Conservation (phyloP, 2,797 vertebrate genomes). For the Chaetophractus vellerosus region DNA sequence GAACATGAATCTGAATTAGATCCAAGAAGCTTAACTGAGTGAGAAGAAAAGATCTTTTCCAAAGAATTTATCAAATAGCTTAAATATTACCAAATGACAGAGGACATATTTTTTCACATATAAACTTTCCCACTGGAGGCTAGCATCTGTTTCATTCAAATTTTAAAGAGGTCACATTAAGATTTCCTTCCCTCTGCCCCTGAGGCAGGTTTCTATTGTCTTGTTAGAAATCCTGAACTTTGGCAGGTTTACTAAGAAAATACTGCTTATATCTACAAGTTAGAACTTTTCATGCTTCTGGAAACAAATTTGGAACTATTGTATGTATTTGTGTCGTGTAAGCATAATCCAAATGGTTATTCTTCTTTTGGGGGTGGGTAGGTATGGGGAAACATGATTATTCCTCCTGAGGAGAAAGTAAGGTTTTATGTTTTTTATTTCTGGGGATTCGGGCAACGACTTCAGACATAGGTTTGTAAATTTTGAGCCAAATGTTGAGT, state of each 20-base stretch:
- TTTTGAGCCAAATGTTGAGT: slow-evolving; percentile 32
- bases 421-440: slow-evolving; percentile 23
- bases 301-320: slow-evolving; percentile 26
- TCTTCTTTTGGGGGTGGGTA: background rate
- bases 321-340: background rate
- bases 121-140: background rate
- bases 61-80: background rate
- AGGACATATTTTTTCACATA: background rate
- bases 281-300: background rate
- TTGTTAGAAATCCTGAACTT: background rate
- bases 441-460: background rate
- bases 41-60: background rate
- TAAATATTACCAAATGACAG: background rate
- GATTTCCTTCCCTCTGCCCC: background rate
- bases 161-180: background rate
- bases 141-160: background rate
- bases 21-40: background rate
- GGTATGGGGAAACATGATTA: background rate
- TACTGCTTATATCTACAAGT: background rate
- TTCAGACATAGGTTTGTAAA: background rate
- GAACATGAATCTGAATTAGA: slow-evolving; percentile 35
- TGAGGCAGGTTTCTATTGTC: background rate
- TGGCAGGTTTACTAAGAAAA: background rate
- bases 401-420: background rate
- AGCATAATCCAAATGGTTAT: background rate